Evolutionary conservation across 2,888 invertebrate species (phyloP).

Genomic region (Ormyrus rosae): DNA sequence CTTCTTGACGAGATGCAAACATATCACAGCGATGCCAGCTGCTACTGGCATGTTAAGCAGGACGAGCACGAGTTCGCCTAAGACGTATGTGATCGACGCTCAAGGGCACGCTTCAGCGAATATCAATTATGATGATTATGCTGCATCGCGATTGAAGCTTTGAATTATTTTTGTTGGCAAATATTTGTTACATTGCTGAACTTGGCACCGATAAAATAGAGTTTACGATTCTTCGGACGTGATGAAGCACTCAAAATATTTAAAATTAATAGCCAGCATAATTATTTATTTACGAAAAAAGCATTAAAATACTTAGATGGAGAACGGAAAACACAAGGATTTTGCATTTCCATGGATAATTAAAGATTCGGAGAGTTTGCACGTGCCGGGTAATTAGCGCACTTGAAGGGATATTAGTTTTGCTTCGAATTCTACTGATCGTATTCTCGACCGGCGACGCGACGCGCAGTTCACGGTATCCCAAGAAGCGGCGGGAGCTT

Average conservation of each 20-base stretch:
- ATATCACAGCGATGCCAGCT: conserved; percentile 65
- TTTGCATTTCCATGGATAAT: conserved; percentile 1
- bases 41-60: conserved; percentile 60
- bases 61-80: conserved; percentile 14
- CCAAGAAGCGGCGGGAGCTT: conserved; percentile 36
- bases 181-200: conserved; percentile 34
- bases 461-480: conserved; percentile 33
- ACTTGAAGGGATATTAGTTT: conserved; percentile 48
- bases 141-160: conserved; percentile 35
- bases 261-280: not conserved
- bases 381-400: conserved; percentile 30
- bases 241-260: conserved; percentile 26
- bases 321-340: not conserved
- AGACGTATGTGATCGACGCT: conserved; percentile 42
- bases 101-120: conserved; percentile 53
- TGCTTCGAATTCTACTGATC: conserved; percentile 48
- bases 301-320: conserved; percentile 1
- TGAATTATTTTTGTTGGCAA: conserved; percentile 43
- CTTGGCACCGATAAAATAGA: conserved; percentile 27
- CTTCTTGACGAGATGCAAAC: conserved; percentile 66
- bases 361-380: not conserved
- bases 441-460: conserved; percentile 35
- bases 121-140: conserved; percentile 53
- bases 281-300: conserved; percentile 8
- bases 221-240: conserved; percentile 12